Conservation (phyloP, 2,888 invertebrate genomes). For the Drosophila prostipennis region DNA sequence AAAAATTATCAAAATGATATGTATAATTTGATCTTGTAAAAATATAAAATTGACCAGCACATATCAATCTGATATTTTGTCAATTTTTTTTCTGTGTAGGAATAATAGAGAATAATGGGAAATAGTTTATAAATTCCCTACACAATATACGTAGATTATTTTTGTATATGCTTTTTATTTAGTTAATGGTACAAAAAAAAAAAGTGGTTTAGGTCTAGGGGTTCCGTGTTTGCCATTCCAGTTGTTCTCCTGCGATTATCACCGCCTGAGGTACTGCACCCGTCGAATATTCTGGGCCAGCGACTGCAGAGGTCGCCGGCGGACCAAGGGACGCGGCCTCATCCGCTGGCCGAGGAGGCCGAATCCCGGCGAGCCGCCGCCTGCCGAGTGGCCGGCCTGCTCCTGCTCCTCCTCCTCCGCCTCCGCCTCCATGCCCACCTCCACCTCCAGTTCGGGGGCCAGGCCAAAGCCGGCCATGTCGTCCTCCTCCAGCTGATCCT, state of each 20-base stretch:
- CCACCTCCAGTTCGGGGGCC: not conserved
- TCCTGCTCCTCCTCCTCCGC: not conserved
- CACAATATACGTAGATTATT: too few species aligned
- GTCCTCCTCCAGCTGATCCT: conserved; percentile 19
- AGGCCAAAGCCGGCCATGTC: not conserved
- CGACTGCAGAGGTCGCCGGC: conserved; percentile 44
- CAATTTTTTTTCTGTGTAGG: too few species aligned
- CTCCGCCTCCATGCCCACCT: not conserved
- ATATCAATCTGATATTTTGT: too few species aligned
- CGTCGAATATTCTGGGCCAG: conserved; percentile 64
- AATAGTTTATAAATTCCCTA: too few species aligned
- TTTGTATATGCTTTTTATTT: not conserved
- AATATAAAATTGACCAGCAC: too few species aligned
- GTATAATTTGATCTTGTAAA: too few species aligned
- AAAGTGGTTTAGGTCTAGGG: not conserved
- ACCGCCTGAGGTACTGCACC: conserved; percentile 50
- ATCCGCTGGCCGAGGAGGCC: conserved; percentile 34
- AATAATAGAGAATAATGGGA: too few species aligned
- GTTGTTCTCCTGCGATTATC: not conserved
- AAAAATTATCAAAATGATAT: too few species aligned
- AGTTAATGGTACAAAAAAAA: conserved; percentile 22
- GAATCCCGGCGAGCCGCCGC: conserved; percentile 2
- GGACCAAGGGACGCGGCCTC: conserved; percentile 32
- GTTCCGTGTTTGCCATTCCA: not conserved
- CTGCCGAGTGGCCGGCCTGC: not conserved